Evolutionary conservation across 1,140 invertebrate genomes (phyloP).

Genomic region (Drosophila grimshawi): DNA sequence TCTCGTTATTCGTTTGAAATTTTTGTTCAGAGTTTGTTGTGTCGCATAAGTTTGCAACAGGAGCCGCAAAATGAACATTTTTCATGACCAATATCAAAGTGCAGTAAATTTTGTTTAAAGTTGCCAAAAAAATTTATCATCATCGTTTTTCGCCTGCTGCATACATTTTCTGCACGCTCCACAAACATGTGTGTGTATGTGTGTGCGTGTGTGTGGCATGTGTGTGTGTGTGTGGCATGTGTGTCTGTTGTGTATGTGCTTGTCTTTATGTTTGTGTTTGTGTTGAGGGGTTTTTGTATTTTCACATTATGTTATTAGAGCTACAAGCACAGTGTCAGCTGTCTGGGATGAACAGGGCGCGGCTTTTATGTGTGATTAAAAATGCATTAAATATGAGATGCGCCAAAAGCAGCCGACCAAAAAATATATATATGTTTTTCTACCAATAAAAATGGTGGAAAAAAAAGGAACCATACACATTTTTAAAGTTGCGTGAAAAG

Average conservation of each 20-base stretch:
- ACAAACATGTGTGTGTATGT: background rate
- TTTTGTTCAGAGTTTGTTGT: conserved; percentile 26
- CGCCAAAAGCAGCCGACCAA: conserved; percentile 3
- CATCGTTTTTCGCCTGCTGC: conserved; percentile 33
- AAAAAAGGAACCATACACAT: conserved; percentile 22
- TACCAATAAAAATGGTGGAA: conserved; percentile 43
- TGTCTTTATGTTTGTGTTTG: background rate
- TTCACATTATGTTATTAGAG: conserved; percentile 45
- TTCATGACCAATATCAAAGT: conserved; percentile 79
- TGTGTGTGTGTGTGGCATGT: background rate
- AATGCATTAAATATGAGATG: conserved; percentile 74
- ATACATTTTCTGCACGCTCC: conserved; percentile 47
- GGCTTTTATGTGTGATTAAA: conserved; percentile 74
- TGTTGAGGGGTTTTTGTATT: background rate
- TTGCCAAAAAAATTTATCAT: conserved; percentile 61
- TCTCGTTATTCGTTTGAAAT: conserved; percentile 4
- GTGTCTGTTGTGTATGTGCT: conserved; percentile 2
- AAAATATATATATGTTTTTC: conserved; percentile 22
- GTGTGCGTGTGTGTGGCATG: background rate
- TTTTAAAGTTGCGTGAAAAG: conserved; percentile 55
- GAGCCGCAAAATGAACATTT: conserved; percentile 65
- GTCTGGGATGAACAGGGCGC: conserved; percentile 11
- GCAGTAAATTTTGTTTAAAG: conserved; percentile 79
- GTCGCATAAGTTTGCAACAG: conserved; percentile 65
- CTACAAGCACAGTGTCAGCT: conserved; percentile 33